A percentile compares a stretch with the other conserved stretches of the same genome.
Evolutionary conservation across 1,140 invertebrate species (phyloP).

Genomic region (Anagrus nilaparvatae): DNA sequence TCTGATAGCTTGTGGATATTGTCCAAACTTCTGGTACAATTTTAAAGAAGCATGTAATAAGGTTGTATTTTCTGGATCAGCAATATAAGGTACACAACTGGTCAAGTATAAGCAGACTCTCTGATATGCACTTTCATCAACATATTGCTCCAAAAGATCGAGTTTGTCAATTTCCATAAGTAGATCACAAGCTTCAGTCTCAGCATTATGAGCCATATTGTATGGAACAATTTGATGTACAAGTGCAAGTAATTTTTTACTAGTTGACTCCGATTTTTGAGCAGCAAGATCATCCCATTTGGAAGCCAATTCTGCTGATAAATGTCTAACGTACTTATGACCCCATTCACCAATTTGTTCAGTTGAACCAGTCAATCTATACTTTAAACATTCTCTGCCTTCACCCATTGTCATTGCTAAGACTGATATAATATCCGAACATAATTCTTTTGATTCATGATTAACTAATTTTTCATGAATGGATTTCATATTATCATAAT

Average conservation of each 20-base stretch:
- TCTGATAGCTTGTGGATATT: conserved; percentile 87
- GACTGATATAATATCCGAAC: conserved; percentile 94
- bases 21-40: conserved; percentile 85
- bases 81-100: conserved; percentile 95
- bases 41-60: conserved; percentile 79
- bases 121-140: conserved; percentile 86
- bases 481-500: conserved; percentile 86
- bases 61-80: conserved; percentile 91
- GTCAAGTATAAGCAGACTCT: conserved; percentile 93
- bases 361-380: conserved; percentile 67
- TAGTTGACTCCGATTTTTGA: conserved; percentile 51
- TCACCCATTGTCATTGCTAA: conserved; percentile 95
- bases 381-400: conserved; percentile 84
- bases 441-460: conserved; percentile 60
- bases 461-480: conserved; percentile 76
- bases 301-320: conserved; percentile 87
- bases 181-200: conserved; percentile 97
- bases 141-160: conserved; percentile 81
- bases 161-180: conserved; percentile 96
- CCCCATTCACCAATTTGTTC: conserved; percentile 95
- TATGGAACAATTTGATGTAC: conserved; percentile 89
- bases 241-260: conserved; percentile 58
- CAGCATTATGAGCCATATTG: conserved; percentile 98
- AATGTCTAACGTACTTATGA: conserved; percentile 90
- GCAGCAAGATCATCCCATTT: conserved; percentile 74